Evolutionary conservation across 2,888 invertebrate genomes (phyloP), one percentile per base, ranked within the genome.

Genomic region (Therioaphis trifolii): DNA sequence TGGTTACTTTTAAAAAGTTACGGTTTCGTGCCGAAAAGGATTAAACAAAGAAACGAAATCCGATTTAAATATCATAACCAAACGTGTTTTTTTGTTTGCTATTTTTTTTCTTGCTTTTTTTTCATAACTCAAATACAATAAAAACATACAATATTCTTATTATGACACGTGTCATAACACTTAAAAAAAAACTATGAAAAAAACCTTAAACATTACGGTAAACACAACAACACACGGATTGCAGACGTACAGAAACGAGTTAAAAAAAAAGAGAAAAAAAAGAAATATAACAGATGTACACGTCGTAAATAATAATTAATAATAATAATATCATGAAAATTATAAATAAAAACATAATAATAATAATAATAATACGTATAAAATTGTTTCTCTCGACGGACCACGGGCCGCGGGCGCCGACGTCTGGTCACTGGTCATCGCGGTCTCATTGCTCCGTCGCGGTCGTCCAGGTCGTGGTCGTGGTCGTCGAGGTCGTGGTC

Each of bases 181-280:
- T 66, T 77, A 66, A 21, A 66, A 75, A 75, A 63, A 63, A 27
- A 63, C 4, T 43, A 69, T 69, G 46, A 46, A 46, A 75, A n/a
- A 76, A 76, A 76, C n/a, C 76, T 63, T 76, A 76, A 40, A 63
- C 14, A 76, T 46, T 76, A 63, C 49, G 46, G 29, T n/a, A 63
- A 76, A 76, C 46, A 76, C 76, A 63, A 76, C 46, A 76, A 76
- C 15, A n/a, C n/a, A n/a, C n/a, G n/a, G n/a, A 52, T 40, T 76
- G 76, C 46, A 3, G 46, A n/a, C n/a, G n/a, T n/a, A 29, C 14
- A 76, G 29, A 58, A 76, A 76, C 61, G 29, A 63, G 63, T 63
- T 35, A 27, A 61, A 49, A 29, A n/a, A n/a, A n/a, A n/a, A n/a
- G n/a, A n/a, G n/a, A n/a, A n/a, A 24, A 52, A 24, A 76, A 49